Evolutionary conservation across 2,113 vertebrate species (phyloP).

Genomic region (Forbesichthys agassizii): DNA sequence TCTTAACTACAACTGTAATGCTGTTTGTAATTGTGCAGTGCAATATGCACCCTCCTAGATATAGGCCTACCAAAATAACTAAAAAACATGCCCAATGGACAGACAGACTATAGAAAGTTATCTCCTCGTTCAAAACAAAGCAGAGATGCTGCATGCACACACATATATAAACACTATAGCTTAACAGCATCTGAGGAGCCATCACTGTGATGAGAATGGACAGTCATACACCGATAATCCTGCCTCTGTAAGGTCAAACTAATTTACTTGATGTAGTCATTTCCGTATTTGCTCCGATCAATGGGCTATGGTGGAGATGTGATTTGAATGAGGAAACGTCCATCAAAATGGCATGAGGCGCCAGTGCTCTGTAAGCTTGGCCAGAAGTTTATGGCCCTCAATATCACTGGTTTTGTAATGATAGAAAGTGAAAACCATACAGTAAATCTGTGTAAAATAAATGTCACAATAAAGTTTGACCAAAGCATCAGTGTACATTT

Average conservation of each 20-base stretch:
- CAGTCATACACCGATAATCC: constrained; percentile 48
- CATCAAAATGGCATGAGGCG: constrained; percentile 13
- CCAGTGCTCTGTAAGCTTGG: background rate
- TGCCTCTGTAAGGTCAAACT: constrained; percentile 53
- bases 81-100: too few species aligned
- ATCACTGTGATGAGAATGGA: constrained; percentile 61
- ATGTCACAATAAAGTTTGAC: too few species aligned
- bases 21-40: too few species aligned
- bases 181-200: constrained; percentile 39
- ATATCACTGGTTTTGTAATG: background rate
- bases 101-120: too few species aligned
- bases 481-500: background rate
- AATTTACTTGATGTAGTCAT: constrained; percentile 60
- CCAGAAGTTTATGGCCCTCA: background rate
- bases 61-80: too few species aligned
- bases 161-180: background rate
- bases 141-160: background rate
- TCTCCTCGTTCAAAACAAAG: background rate
- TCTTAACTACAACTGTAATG: too few species aligned
- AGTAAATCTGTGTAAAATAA: background rate
- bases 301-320: constrained; percentile 38
- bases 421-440: background rate
- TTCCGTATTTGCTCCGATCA: constrained; percentile 44
- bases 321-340: constrained; percentile 53
- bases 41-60: too few species aligned